Evolutionary conservation across 1,140 invertebrate species (phyloP).

Genomic region (Sitophilus oryzae): DNA sequence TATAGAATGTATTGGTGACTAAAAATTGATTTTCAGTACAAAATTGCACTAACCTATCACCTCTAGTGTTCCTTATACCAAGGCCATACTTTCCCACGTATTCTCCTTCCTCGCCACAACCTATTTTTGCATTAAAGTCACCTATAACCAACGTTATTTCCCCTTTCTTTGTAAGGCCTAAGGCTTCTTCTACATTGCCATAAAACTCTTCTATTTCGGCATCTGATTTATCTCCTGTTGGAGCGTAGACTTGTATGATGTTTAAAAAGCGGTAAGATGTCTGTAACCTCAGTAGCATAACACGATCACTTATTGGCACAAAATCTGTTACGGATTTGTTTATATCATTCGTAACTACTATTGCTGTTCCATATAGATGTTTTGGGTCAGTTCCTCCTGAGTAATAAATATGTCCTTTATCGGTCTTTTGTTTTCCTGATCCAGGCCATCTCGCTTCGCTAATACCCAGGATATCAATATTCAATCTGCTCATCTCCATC

Average conservation of each 20-base stretch:
- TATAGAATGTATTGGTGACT: conserved; percentile 36
- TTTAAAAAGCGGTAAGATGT: conserved; percentile 28
- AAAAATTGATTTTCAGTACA: conserved; percentile 34
- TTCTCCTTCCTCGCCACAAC: conserved; percentile 8
- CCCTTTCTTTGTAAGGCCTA: conserved; percentile 23
- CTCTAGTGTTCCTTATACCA: conserved; percentile 35
- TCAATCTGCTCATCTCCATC: conserved; percentile 17
- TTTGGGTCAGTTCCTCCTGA: conserved; percentile 10
- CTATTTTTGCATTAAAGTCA: conserved; percentile 34
- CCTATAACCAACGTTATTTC: conserved; percentile 30
- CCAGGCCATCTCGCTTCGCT: conserved; percentile 10
- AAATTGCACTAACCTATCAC: conserved; percentile 34
- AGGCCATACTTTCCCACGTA: conserved; percentile 26
- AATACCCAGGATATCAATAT: conserved; percentile 13
- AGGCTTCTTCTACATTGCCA: conserved; percentile 11
- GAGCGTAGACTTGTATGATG: conserved; percentile 38
- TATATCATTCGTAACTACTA: conserved; percentile 15
- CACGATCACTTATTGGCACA: no score
- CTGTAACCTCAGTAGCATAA: conserved; percentile 28
- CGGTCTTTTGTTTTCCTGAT: background rate
- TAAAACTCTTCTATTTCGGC: conserved; percentile 30
- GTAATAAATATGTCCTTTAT: conserved; percentile 7
- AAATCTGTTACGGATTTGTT: no score
- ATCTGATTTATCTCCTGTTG: conserved; percentile 26
- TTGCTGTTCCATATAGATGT: conserved; percentile 21